These are phyloP conservation scores for Phymastichus coffea DNA, from an alignment of 1,140 invertebrate species.

Conservation along the genomic window DNA sequence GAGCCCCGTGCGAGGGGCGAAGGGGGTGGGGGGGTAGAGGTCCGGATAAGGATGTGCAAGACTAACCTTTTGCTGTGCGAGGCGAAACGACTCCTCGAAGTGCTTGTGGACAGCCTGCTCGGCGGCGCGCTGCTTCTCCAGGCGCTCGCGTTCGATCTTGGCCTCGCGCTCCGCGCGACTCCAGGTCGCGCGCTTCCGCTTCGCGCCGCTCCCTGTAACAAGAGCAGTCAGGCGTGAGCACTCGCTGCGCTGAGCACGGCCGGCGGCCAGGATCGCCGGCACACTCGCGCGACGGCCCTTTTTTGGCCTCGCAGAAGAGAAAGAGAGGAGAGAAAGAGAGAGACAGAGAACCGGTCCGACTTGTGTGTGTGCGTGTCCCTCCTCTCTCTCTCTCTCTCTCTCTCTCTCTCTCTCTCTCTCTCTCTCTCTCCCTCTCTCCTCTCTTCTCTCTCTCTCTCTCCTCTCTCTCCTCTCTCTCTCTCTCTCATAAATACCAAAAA, in stretches of 20 bases:
- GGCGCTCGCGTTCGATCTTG: slow-evolving; percentile 58
- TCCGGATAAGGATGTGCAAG: too few species aligned
- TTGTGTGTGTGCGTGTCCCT: neutral
- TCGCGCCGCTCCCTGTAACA: slow-evolving; percentile 65
- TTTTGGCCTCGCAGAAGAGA: neutral
- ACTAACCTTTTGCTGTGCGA: slow-evolving; percentile 79
- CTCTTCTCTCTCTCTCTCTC: slow-evolving; percentile 4
- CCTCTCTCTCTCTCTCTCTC: slow-evolving; percentile 27
- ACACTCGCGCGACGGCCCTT: slow-evolving; percentile 3
- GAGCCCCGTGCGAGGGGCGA: too few species aligned
- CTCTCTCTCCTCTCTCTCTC: neutral
- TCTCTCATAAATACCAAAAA: slow-evolving; percentile 23
- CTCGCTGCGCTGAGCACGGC: too few species aligned
- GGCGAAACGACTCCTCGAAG: slow-evolving; percentile 82
- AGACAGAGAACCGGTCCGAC: too few species aligned
- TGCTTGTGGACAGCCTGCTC: slow-evolving; percentile 84
- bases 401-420: neutral
- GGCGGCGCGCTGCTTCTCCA: slow-evolving; percentile 67
- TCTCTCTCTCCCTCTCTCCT: slow-evolving; percentile 7
- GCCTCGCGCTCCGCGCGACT: slow-evolving; percentile 59
- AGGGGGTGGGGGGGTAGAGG: too few species aligned
- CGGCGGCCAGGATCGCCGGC: slow-evolving; percentile 14
- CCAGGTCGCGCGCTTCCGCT: slow-evolving; percentile 65
- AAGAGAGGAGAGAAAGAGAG: neutral
- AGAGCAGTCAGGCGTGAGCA: slow-evolving; percentile 15